Base-by-base conservation (phyloP, 2,888 invertebrate genomes). In the Glaucopsyche alexis region DNA sequence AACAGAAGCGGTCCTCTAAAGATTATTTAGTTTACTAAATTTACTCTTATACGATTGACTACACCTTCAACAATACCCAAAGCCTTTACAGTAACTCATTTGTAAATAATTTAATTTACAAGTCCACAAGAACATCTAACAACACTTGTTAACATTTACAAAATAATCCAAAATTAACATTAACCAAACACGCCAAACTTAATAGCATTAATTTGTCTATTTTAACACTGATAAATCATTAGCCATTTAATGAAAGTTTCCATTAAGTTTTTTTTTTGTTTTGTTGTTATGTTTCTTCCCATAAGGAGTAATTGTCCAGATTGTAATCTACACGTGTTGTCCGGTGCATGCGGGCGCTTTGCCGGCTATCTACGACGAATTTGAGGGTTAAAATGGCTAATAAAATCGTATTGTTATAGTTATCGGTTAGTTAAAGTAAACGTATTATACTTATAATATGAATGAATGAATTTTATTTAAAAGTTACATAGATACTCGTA, bases 261-360 rank as follows among this genome's bases (percentile, higher is more conserved):
- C 60, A 60, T 60, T 38, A 60, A 11, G 7, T 81, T 80, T 81
- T 81, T 81, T 81, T 80, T 81, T 76, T 77, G 79, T 81, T 81
- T 80, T 79, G 77, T 76, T 78, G 40, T 72, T 67, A 70, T 69
- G 42, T 73, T 69, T 70, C 74, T 73, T 75, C 75, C 75, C 77
- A 77, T 72, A 76, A 77, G 75, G 38, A 38, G 29, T 76, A 76
- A 76, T 76, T 73, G 77, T 74, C 73, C 77, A 77, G 78, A 79
- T 78, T 79, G 80, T 76, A 76, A 81, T 79, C 81, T 77, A 77
- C 78, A 78, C 79, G 78, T 77, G 80, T 75, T 79, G 81, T 79
- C 80, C 81, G 78, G 83, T 82, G 85, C 87, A 90, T 90, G 90
- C 90, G 90, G 90, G 90, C 80, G 72, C 70, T 4, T 82, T 82